These are phyloP conservation scores for Penaeus monodon DNA, from an alignment of 2,888 invertebrate species.

Conservation along the genomic window DNA sequence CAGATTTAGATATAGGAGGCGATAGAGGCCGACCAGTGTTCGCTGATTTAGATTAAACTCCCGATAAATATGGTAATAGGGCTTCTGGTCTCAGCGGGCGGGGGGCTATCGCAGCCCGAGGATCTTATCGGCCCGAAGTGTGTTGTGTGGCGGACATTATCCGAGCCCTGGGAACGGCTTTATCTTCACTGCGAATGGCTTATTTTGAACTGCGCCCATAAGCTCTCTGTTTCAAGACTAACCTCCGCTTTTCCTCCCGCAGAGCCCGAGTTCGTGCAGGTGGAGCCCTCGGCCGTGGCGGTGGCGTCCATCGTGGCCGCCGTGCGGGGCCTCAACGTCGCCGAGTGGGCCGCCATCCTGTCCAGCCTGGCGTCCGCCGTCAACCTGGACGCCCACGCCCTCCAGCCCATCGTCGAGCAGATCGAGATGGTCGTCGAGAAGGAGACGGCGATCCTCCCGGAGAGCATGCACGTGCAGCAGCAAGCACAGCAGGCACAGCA, in stretches of 20 bases:
- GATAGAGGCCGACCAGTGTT: slow-evolving; percentile 1
- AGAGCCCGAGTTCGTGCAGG: slow-evolving; percentile 54
- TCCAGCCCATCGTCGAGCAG: slow-evolving; percentile 37
- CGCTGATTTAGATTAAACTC: not conserved
- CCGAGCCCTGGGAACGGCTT: too few relatives aligned
- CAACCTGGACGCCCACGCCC: slow-evolving; percentile 47
- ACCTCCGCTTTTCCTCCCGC: not conserved
- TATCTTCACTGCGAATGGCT: not conserved
- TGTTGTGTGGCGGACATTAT: too few relatives aligned
- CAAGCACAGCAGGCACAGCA: slow-evolving; percentile 18
- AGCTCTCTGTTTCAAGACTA: not conserved
- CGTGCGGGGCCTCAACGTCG: slow-evolving; percentile 38
- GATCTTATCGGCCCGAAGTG: too few relatives aligned
- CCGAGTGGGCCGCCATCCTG: slow-evolving; percentile 34
- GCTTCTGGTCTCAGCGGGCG: too few relatives aligned
- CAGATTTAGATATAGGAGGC: not conserved
- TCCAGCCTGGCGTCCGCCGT: slow-evolving; percentile 39
- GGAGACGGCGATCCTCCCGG: slow-evolving; percentile 43
- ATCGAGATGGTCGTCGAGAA: slow-evolving; percentile 48
- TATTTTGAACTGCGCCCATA: not conserved
- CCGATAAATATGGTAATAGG: too few relatives aligned
- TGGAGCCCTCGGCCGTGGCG: slow-evolving; percentile 57
- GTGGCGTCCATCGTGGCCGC: slow-evolving; percentile 54
- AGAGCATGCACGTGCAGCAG: slow-evolving; percentile 23
- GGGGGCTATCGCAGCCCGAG: too few relatives aligned